These are phyloP conservation scores for Halichoeres trimaculatus DNA, from an alignment of 2,113 vertebrate species.

Conservation along the genomic window DNA sequence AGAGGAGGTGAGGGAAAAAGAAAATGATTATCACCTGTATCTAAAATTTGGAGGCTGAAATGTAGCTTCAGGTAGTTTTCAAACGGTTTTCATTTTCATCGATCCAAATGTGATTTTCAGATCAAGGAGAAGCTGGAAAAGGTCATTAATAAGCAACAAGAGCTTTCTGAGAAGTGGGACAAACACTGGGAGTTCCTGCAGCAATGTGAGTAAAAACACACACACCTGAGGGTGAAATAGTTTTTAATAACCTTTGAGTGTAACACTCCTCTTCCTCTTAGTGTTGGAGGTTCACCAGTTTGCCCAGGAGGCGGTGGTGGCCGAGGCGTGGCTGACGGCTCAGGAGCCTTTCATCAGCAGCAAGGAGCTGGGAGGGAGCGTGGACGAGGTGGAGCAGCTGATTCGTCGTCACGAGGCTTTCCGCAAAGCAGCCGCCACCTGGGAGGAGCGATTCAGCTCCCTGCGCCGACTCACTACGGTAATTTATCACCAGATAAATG, in stretches of 20 bases:
- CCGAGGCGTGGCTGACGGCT: slow-evolving; percentile 92
- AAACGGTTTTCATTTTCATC: not conserved
- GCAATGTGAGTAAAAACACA: slow-evolving; percentile 85
- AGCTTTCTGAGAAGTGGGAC: slow-evolving; percentile 93
- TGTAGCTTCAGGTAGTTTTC: too few relatives aligned
- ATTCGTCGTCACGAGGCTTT: slow-evolving; percentile 95
- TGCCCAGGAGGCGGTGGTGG: slow-evolving; percentile 94
- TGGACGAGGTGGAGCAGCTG: slow-evolving; percentile 97
- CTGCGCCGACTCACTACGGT: slow-evolving; percentile 92
- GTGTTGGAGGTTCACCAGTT: slow-evolving; percentile 97
- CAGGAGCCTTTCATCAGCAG: slow-evolving; percentile 93
- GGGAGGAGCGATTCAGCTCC: slow-evolving; percentile 97
- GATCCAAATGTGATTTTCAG: slow-evolving; percentile 76
- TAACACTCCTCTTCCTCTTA: slow-evolving; percentile 46
- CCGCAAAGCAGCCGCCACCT: slow-evolving; percentile 90
- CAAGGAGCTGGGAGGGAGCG: slow-evolving; percentile 90
- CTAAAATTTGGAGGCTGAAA: too few relatives aligned
- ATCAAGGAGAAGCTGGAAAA: slow-evolving; percentile 92
- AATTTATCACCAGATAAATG: slow-evolving; percentile 10
- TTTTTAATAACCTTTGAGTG: not conserved
- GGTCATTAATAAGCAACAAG: slow-evolving; percentile 88
- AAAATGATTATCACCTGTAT: not conserved
- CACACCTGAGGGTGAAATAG: not conserved
- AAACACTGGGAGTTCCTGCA: slow-evolving; percentile 94
- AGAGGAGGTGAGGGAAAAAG: slow-evolving; percentile 85